These are phyloP conservation scores for Drosophila orosa DNA, from an alignment of 1,140 invertebrate species.

Conservation along the genomic window DNA sequence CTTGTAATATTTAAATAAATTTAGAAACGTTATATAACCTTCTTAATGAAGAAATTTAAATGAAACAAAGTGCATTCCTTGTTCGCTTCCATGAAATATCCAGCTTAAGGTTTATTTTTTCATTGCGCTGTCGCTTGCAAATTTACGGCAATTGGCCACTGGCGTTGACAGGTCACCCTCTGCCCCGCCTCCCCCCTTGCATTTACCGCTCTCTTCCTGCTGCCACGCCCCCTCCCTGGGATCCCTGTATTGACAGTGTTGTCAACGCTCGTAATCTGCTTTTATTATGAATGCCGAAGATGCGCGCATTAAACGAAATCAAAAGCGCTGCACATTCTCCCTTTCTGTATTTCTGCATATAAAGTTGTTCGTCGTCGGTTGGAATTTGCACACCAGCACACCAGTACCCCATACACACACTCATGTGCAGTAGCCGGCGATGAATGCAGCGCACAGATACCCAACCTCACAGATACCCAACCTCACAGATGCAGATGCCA, in stretches of 20 bases:
- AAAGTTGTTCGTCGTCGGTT: conserved; percentile 64
- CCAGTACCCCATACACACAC: conserved; percentile 20
- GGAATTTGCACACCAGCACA: conserved; percentile 61
- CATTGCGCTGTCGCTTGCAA: conserved; percentile 70
- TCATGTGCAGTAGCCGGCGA: background rate
- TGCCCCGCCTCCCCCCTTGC: background rate
- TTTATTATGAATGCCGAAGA: conserved; percentile 68
- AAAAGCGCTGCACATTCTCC: conserved; percentile 58
- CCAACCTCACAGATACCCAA: conserved; percentile 23
- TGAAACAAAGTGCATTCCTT: conserved; percentile 4
- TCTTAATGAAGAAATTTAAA: background rate
- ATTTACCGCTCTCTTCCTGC: background rate
- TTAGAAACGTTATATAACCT: background rate
- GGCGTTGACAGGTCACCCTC: conserved; percentile 58
- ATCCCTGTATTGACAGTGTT: conserved; percentile 70
- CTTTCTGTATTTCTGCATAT: conserved; percentile 53
- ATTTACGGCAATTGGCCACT: conserved; percentile 74
- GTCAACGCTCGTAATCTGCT: conserved; percentile 76
- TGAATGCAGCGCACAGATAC: conserved; percentile 33
- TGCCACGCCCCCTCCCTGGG: conserved; percentile 1
- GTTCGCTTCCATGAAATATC: conserved; percentile 1
- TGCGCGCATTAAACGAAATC: conserved; percentile 67
- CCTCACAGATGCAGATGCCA: conserved; percentile 34
- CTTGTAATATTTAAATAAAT: background rate
- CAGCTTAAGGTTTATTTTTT: conserved; percentile 35